These are phyloP conservation scores for Cryptoprocta ferox DNA, from an alignment of 2,797 vertebrate species.

Conservation along the genomic window DNA sequence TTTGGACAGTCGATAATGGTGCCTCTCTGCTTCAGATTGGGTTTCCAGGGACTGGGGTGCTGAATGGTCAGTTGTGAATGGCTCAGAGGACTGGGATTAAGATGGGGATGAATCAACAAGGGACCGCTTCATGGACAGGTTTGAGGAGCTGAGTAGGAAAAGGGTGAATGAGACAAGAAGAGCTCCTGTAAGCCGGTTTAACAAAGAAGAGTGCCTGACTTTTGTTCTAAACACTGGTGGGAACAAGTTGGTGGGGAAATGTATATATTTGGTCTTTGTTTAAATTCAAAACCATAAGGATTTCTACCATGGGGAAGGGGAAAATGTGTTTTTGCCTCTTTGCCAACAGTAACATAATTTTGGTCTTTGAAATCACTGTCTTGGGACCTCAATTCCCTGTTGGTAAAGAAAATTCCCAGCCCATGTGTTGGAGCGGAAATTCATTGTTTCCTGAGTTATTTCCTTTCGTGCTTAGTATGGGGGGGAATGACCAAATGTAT, in stretches of 20 bases:
- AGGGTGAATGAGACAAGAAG: neutral
- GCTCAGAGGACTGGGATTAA: neutral
- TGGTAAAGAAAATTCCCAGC: constrained; percentile 67
- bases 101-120: neutral
- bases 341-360: constrained; percentile 75
- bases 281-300: constrained; percentile 51
- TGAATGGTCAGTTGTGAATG: neutral
- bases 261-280: constrained; percentile 54
- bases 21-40: neutral
- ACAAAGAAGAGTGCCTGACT: neutral
- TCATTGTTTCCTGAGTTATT: constrained; percentile 76
- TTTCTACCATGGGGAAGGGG: constrained; percentile 20
- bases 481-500: constrained; percentile 66
- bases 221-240: neutral
- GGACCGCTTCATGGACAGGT: neutral
- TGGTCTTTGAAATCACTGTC: constrained; percentile 59
- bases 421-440: constrained; percentile 74
- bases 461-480: constrained; percentile 71
- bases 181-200: neutral
- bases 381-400: constrained; percentile 57
- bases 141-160: neutral
- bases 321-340: constrained; percentile 57
- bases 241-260: neutral
- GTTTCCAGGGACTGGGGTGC: neutral
- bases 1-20: neutral